phyloP scores from a whole-genome alignment of 1,140 invertebrate genomes.

The Drosophila lowei region DNA sequence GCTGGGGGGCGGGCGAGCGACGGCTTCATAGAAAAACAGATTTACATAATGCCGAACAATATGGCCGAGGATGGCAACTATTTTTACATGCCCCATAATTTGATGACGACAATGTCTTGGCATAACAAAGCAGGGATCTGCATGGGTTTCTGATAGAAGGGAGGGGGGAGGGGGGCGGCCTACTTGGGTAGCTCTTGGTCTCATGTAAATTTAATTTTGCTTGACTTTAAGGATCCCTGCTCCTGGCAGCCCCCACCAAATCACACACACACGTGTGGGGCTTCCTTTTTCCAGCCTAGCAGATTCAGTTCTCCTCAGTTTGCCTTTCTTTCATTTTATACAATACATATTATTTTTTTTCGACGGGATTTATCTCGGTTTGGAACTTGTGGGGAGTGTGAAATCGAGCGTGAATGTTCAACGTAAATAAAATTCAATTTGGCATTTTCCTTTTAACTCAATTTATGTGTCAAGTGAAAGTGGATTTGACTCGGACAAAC shows the following conservation, averaged over 20 bases:
- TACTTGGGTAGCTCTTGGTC: not conserved
- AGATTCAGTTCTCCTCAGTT: constrained; percentile 13
- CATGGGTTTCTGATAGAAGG: not conserved
- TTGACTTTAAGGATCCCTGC: constrained; percentile 35
- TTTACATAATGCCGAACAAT: constrained; percentile 55
- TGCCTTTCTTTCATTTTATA: constrained; percentile 6
- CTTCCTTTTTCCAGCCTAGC: constrained; percentile 20
- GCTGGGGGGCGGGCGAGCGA: not conserved
- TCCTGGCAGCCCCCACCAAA: not conserved
- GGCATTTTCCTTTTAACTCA: constrained; percentile 70
- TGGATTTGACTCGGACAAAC: constrained; percentile 67
- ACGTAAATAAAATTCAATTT: constrained; percentile 75
- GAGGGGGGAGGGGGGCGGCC: not conserved
- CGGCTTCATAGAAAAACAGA: constrained; percentile 11
- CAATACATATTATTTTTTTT: constrained; percentile 7
- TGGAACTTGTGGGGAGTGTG: constrained; percentile 22
- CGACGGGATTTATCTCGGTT: constrained; percentile 32
- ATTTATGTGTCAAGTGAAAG: constrained; percentile 71
- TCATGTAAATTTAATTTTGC: constrained; percentile 53
- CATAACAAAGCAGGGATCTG: constrained; percentile 44
- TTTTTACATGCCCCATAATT: constrained; percentile 60
- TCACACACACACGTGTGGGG: constrained; percentile 5
- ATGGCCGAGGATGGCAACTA: constrained; percentile 52
- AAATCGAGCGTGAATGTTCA: constrained; percentile 65
- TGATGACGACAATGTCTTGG: constrained; percentile 53